Base-by-base conservation (phyloP, 2,888 invertebrate species). In the Cenopis cana region DNA sequence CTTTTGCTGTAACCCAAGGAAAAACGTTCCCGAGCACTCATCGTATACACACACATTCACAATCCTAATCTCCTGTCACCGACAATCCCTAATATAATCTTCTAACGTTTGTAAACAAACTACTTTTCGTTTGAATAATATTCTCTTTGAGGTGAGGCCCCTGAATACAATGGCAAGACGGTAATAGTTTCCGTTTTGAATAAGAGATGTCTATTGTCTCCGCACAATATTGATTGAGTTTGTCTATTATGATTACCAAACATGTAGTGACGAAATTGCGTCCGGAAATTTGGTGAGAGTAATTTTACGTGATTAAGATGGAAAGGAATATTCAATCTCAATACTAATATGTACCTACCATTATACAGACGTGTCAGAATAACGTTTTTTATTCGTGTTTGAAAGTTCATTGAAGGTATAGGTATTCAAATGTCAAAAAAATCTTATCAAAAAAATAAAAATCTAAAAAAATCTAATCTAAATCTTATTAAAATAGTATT, bases 171-270 rank as follows among this genome's bases (percentile, higher is more conserved):
- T 93, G 83, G 90, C 84, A 81, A 84, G 80, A 79, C 87, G 85
- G 86, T 93, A 93, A 93, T 90, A 93, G 93, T 93, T 93, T 93
- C 93, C 93, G 91, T 89, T 92, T 89, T 88, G 88, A 91, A 90
- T 90, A 89, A 88, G 90, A 88, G 87, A 89, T 88, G 87, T 79
- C 90, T 82, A 91, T 93, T 93, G 93, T 93, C 89, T 93, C 84
- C 83, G 82, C 84, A 82, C 86, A 82, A 87, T 92, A 91, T 93
- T 91, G 92, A 93, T 92, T 90, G 88, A 87, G 84, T 86, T 87
- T 85, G 86, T 88, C 86, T 88, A 81, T 81, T 79, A 81, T 78
- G 81, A 82, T 82, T 77, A 82, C 83, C 33, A 36, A 68, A 80
- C 84, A 82, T 82, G 80, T 78, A 78, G 80, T 54, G 65, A 66